phyloP scores from a whole-genome alignment of 1,140 invertebrate species.

The Drosophila chauvacae region DNA sequence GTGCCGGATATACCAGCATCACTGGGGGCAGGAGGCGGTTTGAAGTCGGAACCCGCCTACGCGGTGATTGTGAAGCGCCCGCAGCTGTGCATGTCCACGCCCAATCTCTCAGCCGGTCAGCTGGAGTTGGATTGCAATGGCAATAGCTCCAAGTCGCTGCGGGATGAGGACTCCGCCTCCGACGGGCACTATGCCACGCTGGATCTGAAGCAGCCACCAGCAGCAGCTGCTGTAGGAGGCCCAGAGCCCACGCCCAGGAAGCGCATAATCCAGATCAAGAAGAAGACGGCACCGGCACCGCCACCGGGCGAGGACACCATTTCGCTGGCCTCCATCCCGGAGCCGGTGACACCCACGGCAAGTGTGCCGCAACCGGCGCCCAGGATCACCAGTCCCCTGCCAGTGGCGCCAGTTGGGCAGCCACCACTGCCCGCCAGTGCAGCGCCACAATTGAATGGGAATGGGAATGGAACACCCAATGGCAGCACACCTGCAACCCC shows the following conservation, averaged over 20 bases:
- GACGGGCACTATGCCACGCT: slow-evolving; percentile 65
- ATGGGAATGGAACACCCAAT: slow-evolving; percentile 5
- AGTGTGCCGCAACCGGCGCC: slow-evolving; percentile 65
- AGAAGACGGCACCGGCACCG: slow-evolving; percentile 78
- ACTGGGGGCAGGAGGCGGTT: not conserved
- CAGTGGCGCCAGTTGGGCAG: not conserved
- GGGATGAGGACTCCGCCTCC: slow-evolving; percentile 31
- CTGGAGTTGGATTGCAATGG: slow-evolving; percentile 58
- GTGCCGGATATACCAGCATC: slow-evolving; percentile 49
- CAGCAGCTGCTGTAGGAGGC: not conserved
- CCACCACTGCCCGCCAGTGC: slow-evolving; percentile 35
- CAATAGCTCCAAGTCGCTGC: slow-evolving; percentile 36
- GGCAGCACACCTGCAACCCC: not conserved
- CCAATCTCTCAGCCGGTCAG: slow-evolving; percentile 59
- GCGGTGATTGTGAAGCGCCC: slow-evolving; percentile 69
- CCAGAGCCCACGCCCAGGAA: slow-evolving; percentile 78
- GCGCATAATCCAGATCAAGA: slow-evolving; percentile 67
- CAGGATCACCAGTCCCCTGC: slow-evolving; percentile 59
- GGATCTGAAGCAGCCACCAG: slow-evolving; percentile 42
- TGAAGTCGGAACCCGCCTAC: slow-evolving; percentile 53
- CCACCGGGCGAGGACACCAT: slow-evolving; percentile 63
- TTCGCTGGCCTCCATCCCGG: slow-evolving; percentile 57
- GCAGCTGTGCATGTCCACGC: slow-evolving; percentile 79
- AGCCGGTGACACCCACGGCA: slow-evolving; percentile 21
- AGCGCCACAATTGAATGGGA: slow-evolving; percentile 20